A percentile compares a stretch with the other conserved stretches of the same genome.
Evolutionary conservation across 2,113 vertebrate species (phyloP).

Genomic region (Trichomycterus rosablanca): DNA sequence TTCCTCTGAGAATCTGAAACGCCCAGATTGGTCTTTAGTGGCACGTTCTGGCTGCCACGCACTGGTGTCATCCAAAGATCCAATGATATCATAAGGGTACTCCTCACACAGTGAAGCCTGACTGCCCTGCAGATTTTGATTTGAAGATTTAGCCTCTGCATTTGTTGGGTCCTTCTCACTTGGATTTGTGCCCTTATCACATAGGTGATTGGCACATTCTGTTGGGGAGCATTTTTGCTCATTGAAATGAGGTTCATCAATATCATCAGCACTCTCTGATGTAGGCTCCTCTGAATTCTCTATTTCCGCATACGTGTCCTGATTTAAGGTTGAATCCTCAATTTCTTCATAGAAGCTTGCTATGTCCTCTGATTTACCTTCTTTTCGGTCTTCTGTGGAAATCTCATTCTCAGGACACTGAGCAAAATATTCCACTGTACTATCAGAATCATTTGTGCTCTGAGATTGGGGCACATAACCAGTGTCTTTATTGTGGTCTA

Average conservation of each 20-base stretch:
- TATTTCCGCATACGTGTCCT: slow-evolving; percentile 25
- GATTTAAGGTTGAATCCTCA: slow-evolving; percentile 22
- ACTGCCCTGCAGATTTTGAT: slow-evolving; percentile 53
- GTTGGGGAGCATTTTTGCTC: slow-evolving; percentile 39
- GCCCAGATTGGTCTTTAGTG: slow-evolving; percentile 65
- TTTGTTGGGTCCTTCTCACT: slow-evolving; percentile 39
- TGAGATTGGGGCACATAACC: slow-evolving; percentile 44
- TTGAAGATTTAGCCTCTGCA: slow-evolving; percentile 44
- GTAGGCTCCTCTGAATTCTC: slow-evolving; percentile 20
- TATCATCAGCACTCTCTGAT: slow-evolving; percentile 40
- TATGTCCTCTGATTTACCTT: slow-evolving; percentile 41
- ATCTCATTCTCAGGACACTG: slow-evolving; percentile 43
- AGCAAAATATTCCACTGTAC: slow-evolving; percentile 12
- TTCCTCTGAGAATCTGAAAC: slow-evolving; percentile 65
- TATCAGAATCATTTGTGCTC: slow-evolving; percentile 26
- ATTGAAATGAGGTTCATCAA: slow-evolving; percentile 40
- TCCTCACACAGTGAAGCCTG: slow-evolving; percentile 65
- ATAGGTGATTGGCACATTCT: slow-evolving; percentile 27
- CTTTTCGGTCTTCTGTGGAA: slow-evolving; percentile 36
- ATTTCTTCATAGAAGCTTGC: slow-evolving; percentile 42
- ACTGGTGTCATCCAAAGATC: slow-evolving; percentile 60
- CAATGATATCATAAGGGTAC: slow-evolving; percentile 71
- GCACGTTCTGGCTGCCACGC: slow-evolving; percentile 68
- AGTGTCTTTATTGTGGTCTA: slow-evolving; percentile 54
- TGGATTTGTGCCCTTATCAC: slow-evolving; percentile 39